Evolutionary conservation across 1,140 invertebrate genomes (phyloP).

Genomic region (Popillia japonica): DNA sequence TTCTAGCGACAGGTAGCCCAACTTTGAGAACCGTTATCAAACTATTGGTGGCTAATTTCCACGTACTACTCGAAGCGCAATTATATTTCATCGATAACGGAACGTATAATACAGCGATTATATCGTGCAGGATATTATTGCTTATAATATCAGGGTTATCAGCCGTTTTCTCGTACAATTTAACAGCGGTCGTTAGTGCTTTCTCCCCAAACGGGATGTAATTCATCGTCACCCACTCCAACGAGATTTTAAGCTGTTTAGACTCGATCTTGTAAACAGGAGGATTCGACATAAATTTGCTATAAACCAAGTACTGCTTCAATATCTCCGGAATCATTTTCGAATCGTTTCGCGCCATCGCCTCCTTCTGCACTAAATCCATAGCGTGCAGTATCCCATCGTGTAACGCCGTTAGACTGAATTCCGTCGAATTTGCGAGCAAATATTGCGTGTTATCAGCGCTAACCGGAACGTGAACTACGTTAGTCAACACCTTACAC

Average conservation of each 20-base stretch:
- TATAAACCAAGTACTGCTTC: constrained; percentile 77
- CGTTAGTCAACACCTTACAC: constrained; percentile 79
- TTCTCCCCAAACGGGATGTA: constrained; percentile 90
- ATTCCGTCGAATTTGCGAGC: constrained; percentile 76
- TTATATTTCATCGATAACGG: constrained; percentile 85
- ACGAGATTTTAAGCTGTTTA: constrained; percentile 62
- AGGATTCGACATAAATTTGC: constrained; percentile 75
- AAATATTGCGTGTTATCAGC: constrained; percentile 84
- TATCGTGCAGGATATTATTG: constrained; percentile 77
- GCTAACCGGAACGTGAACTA: constrained; percentile 82
- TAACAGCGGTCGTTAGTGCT: constrained; percentile 81
- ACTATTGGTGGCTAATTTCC: constrained; percentile 85
- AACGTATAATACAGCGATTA: constrained; percentile 77
- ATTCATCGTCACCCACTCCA: constrained; percentile 85
- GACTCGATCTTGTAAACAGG: constrained; percentile 70
- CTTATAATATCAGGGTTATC: constrained; percentile 77
- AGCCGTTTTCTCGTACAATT: constrained; percentile 84
- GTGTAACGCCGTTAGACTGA: constrained; percentile 82
- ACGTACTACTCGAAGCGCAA: constrained; percentile 82
- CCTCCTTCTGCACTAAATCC: constrained; percentile 84
- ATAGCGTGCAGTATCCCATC: constrained; percentile 83
- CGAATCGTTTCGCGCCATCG: constrained; percentile 69
- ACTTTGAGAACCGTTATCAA: constrained; percentile 82
- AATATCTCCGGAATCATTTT: constrained; percentile 83
- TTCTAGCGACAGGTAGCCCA: constrained; percentile 87